Percentiles rank a stretch among this genome's conserved stretches.
phyloP scores from a whole-genome alignment of 1,140 invertebrate species.

The Bombus polaris region DNA sequence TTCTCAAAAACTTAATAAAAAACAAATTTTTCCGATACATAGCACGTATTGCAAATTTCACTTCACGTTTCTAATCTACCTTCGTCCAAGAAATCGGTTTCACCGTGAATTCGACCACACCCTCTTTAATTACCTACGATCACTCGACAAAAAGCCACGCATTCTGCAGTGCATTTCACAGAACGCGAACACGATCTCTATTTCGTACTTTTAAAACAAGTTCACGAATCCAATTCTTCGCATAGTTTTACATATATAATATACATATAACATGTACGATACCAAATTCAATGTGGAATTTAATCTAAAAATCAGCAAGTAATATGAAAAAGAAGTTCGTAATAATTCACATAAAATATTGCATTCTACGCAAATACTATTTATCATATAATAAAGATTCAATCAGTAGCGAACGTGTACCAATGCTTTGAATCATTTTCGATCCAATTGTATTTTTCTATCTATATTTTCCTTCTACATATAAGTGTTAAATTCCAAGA shows the following conservation, averaged over 20 bases:
- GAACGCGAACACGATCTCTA: neutral
- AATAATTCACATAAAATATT: too few species aligned
- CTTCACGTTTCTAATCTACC: neutral
- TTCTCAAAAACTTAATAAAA: neutral
- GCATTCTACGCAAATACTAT: too few species aligned
- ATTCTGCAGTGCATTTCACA: neutral
- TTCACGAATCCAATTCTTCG: neutral
- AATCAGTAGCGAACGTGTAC: too few species aligned
- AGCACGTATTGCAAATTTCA: neutral
- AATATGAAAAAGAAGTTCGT: too few species aligned
- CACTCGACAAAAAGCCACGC: neutral
- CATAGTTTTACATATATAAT: neutral
- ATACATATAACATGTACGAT: too few species aligned
- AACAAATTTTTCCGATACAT: neutral
- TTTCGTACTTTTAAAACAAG: neutral
- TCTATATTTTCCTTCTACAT: too few species aligned
- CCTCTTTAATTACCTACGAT: neutral
- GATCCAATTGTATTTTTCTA: too few species aligned
- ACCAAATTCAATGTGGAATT: too few species aligned
- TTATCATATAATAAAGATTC: too few species aligned
- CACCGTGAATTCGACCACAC: constrained; percentile 6
- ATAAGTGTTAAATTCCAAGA: too few species aligned
- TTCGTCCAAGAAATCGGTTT: neutral
- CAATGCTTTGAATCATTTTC: too few species aligned
- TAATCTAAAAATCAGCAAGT: too few species aligned